Evolutionary conservation across 1,140 invertebrate genomes (phyloP).

Genomic region (Dreissena rostriformis): DNA sequence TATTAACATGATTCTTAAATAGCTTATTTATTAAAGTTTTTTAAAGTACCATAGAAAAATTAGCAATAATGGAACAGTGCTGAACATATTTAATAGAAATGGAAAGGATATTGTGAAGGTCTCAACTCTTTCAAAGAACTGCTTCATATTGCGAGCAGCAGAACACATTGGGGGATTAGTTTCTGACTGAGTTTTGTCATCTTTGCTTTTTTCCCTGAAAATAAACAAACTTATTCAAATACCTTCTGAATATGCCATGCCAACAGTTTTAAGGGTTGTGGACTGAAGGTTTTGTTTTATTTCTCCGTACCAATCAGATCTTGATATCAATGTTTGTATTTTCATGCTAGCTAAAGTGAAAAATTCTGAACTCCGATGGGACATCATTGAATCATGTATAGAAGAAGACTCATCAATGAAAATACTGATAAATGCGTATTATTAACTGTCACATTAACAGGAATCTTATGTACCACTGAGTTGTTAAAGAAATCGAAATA

Average conservation of each 20-base stretch:
- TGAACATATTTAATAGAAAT: not conserved
- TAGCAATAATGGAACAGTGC: not conserved
- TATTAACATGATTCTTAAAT: not conserved
- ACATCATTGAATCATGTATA: too few relatives aligned
- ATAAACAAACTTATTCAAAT: not conserved
- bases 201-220: not conserved
- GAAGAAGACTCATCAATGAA: too few relatives aligned
- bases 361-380: too few relatives aligned
- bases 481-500: too few relatives aligned
- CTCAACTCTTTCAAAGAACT: conserved; percentile 35
- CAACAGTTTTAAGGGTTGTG: not conserved
- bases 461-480: too few relatives aligned
- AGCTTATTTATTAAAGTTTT: not conserved
- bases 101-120: conserved; percentile 50
- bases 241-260: not conserved
- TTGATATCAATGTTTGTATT: too few relatives aligned
- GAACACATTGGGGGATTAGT: not conserved
- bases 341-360: too few relatives aligned
- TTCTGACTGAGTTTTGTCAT: not conserved
- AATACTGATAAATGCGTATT: too few relatives aligned
- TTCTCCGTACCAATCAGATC: not conserved
- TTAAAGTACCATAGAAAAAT: not conserved
- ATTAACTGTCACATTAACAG: too few relatives aligned
- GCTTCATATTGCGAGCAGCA: conserved; percentile 11
- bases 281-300: not conserved